Base-by-base conservation (phyloP, 2,113 vertebrate species). In the Ailurus styani region DNA sequence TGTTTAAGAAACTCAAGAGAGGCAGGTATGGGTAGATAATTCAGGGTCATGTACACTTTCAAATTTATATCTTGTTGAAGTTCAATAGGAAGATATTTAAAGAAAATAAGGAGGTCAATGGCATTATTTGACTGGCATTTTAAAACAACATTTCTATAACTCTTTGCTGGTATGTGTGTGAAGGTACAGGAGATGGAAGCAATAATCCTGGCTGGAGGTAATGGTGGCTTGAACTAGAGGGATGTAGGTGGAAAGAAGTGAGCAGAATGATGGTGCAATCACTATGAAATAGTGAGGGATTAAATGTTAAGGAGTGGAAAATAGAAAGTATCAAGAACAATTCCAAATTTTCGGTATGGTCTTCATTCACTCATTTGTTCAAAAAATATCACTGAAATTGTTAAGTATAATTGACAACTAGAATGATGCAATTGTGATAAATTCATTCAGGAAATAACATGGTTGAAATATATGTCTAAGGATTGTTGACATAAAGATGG, bases 91-190 rank as follows among this genome's bases (percentile, higher is more conserved):
- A 88, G 11, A 50, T 91, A 60, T 37, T 95, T n/a, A 57, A 66
- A 21, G 20, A 93, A 78, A 72, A 54, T 60, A 93, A 88, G n/a
- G 66, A 66, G 77, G 77, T 87, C 87, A 88, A 10, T 98, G 75
- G 7, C 13, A 57, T 90, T 21, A 66, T 70, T 94, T 54, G 85
- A 47, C 20, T 79, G 73, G 2, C 7, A 73, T 81, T 94, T 66
- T 66, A 25, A 11, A 37, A 91, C 73, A 57, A 50, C 9, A 42
- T n/a, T 64, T 70, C 14, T 55, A 0, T 62, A 52, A 7, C 12
- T 54, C 31, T 84, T 90, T 91, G 8, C 31, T 85, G 14, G 29
- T 27, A n/a, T 72, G 6, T 79, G 5, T 79, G 23, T 70, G 40
- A 73, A 94, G 20, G 20, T 88, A 47, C 2, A 18, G 2, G 70